Conservation (phyloP, 2,888 invertebrate species). For the Gari tellinella region DNA sequence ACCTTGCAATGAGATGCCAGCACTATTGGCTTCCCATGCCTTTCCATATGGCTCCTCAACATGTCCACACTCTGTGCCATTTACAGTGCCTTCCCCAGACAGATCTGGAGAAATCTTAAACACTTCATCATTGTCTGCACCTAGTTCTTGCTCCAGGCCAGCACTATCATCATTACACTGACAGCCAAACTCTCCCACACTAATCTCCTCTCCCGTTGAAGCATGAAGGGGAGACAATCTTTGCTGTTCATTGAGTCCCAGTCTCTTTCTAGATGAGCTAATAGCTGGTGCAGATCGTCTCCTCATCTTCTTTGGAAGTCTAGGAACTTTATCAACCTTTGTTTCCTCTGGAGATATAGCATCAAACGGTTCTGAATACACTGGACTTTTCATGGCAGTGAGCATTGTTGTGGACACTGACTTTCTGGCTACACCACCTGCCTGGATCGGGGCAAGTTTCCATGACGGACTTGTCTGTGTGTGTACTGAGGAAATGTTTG, state of each 20-base stretch:
- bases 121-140: constrained; percentile 40
- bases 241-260: constrained; percentile 27
- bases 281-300: constrained; percentile 72
- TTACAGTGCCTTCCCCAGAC: constrained; percentile 6
- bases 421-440: constrained; percentile 46
- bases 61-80: constrained; percentile 13
- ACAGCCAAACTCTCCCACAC: background rate
- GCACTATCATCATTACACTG: too few species aligned
- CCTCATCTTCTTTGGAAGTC: constrained; percentile 61
- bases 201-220: background rate
- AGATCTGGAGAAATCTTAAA: constrained; percentile 52
- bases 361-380: constrained; percentile 85
- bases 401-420: constrained; percentile 62
- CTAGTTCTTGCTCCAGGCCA: too few species aligned
- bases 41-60: constrained; percentile 38
- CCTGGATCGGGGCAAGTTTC: constrained; percentile 56
- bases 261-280: constrained; percentile 31
- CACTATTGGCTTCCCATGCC: constrained; percentile 35
- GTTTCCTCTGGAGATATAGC: constrained; percentile 69
- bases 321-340: constrained; percentile 53
- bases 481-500: constrained; percentile 44
- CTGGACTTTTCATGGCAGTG: constrained; percentile 73
- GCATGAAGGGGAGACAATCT: constrained; percentile 31
- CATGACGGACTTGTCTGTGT: constrained; percentile 68
- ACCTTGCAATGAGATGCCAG: background rate